phyloP scores from a whole-genome alignment of 2,888 invertebrate genomes.

The Dioctria rufipes region DNA sequence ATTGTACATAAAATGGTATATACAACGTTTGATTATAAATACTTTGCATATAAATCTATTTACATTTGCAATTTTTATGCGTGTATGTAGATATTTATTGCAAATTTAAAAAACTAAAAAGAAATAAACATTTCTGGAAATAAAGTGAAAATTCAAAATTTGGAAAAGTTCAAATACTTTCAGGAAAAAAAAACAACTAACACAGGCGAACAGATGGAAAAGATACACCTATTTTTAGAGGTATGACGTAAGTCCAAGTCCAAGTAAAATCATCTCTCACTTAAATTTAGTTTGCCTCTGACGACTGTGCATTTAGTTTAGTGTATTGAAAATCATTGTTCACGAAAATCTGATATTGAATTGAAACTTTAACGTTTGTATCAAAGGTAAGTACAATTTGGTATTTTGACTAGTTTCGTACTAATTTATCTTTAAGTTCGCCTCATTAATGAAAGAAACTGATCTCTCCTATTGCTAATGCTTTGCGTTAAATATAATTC shows the following conservation, averaged over 20 bases:
- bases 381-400: too few relatives aligned
- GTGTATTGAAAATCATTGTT: not conserved
- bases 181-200: too few relatives aligned
- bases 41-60: too few relatives aligned
- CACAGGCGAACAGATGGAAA: too few relatives aligned
- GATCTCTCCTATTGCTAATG: not conserved
- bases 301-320: not conserved
- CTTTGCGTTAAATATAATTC: conserved; percentile 20
- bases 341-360: not conserved
- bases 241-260: conserved; percentile 44
- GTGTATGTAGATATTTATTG: not conserved
- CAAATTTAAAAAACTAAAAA: not conserved
- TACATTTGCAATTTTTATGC: too few relatives aligned
- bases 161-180: not conserved
- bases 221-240: too few relatives aligned
- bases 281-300: conserved; percentile 22
- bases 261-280: not conserved
- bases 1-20: not conserved
- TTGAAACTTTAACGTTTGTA: too few relatives aligned
- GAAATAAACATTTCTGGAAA: not conserved
- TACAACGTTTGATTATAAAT: too few relatives aligned
- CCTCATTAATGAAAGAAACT: not conserved
- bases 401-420: too few relatives aligned
- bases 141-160: conserved; percentile 3
- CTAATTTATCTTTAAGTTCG: not conserved